A percentile compares a stretch with the other conserved stretches of the same genome.
phyloP scores from a whole-genome alignment of 2,113 vertebrate genomes.

The human region DNA sequence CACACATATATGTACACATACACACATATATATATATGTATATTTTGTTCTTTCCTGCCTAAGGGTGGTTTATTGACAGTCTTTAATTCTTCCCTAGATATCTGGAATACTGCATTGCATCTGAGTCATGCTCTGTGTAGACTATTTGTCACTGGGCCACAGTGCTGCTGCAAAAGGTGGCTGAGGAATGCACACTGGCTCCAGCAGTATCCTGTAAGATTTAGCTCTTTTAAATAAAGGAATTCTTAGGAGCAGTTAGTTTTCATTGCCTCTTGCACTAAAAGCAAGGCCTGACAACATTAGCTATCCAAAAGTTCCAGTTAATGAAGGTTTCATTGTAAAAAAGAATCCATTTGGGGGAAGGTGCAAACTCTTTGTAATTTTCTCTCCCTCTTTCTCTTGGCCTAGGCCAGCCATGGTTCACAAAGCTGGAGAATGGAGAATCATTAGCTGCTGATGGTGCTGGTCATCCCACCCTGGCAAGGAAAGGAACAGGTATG shows the following conservation, averaged over 20 bases:
- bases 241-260: background rate
- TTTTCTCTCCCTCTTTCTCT: background rate
- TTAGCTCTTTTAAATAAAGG: slow-evolving; percentile 11
- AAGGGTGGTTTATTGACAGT: background rate
- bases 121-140: background rate
- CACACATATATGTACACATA: rapidly evolving
- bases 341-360: background rate
- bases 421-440: background rate
- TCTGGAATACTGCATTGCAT: background rate
- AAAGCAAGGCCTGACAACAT: slow-evolving; percentile 2
- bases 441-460: background rate
- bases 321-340: background rate
- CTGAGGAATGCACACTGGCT: background rate
- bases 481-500: rapidly evolving
- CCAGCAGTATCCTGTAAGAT: background rate
- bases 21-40: background rate
- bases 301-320: background rate
- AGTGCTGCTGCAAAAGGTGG: background rate
- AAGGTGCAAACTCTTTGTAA: background rate
- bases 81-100: background rate
- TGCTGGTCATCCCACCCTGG: background rate
- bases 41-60: background rate
- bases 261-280: background rate
- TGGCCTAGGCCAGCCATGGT: background rate
- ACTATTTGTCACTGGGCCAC: background rate